A percentile compares a stretch with the other conserved stretches of the same genome.
Evolutionary conservation across 1,140 invertebrate species (phyloP).

Genomic region (Atta colombica): DNA sequence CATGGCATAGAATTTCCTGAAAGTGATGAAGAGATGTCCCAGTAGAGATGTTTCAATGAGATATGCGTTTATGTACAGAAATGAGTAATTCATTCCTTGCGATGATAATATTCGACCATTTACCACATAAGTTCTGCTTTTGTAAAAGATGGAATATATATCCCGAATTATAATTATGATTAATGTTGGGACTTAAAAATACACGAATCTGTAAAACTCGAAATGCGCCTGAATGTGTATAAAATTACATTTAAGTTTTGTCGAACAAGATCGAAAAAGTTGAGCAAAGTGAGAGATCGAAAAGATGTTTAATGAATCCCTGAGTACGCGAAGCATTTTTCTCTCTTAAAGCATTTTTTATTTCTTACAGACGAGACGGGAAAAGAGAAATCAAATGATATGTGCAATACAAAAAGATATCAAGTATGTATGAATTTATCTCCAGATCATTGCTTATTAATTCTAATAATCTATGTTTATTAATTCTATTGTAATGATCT

Average conservation of each 20-base stretch:
- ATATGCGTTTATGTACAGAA: constrained; percentile 23
- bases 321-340: constrained; percentile 30
- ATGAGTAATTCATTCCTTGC: neutral
- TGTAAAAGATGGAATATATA: neutral
- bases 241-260: constrained; percentile 34
- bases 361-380: neutral
- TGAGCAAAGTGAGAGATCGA: constrained; percentile 11
- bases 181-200: neutral
- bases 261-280: constrained; percentile 8
- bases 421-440: neutral
- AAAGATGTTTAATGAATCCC: constrained; percentile 33
- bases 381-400: constrained; percentile 13
- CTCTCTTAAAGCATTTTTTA: constrained; percentile 7
- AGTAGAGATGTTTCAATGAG: constrained; percentile 9
- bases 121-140: neutral
- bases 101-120: neutral
- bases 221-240: constrained; percentile 14
- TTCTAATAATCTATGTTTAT: constrained; percentile 12
- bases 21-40: constrained; percentile 2
- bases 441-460: neutral
- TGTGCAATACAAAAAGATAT: neutral
- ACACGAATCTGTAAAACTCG: neutral
- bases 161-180: neutral
- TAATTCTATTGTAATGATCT: constrained; percentile 21
- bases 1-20: neutral